phyloP scores from a whole-genome alignment of 1,140 invertebrate genomes.

The Neomicropteryx cornuta region DNA sequence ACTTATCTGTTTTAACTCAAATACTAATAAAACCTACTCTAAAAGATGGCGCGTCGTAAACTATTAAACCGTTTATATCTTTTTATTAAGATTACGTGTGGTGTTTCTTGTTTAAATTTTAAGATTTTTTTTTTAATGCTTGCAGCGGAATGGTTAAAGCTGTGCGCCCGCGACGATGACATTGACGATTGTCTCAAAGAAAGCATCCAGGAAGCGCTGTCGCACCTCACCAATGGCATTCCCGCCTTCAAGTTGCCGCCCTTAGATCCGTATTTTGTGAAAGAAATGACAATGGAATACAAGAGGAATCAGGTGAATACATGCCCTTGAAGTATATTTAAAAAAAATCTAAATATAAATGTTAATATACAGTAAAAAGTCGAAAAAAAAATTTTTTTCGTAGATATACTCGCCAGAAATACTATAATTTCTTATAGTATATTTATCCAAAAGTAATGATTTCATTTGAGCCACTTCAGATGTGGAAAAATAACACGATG shows the following conservation, averaged over 20 bases:
- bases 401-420: background rate
- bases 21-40: too few species aligned
- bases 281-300: slow-evolving; percentile 31
- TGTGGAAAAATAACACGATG: background rate
- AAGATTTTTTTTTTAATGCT: too few species aligned
- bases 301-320: slow-evolving; percentile 32
- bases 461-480: background rate
- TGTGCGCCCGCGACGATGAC: too few species aligned
- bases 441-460: too few species aligned
- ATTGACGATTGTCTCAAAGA: slow-evolving; percentile 33
- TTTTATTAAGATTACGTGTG: too few species aligned
- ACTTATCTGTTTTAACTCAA: too few species aligned
- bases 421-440: too few species aligned
- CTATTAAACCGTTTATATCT: too few species aligned
- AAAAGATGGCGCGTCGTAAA: too few species aligned
- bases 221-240: slow-evolving; percentile 25
- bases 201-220: slow-evolving; percentile 23
- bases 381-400: background rate
- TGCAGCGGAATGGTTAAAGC: too few species aligned
- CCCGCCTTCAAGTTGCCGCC: slow-evolving; percentile 34
- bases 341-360: background rate
- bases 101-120: too few species aligned
- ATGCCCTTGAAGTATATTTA: background rate
- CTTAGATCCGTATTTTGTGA: slow-evolving; percentile 38
- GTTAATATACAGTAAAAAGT: background rate